phyloP scores from a whole-genome alignment of 2,888 invertebrate species.

The Oscheius sp. region DNA sequence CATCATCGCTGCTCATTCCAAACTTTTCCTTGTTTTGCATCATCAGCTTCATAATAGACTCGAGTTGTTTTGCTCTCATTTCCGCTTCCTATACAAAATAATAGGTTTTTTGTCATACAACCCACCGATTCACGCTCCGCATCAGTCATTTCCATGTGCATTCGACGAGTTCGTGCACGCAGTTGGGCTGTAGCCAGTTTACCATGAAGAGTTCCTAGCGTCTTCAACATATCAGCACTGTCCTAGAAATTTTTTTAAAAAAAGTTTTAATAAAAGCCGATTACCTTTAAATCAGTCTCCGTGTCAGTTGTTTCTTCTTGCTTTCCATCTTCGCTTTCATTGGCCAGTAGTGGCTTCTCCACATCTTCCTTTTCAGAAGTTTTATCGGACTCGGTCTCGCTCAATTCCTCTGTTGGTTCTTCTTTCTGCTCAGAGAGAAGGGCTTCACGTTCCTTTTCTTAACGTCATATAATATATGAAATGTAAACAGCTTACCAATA shows the following conservation, averaged over 20 bases:
- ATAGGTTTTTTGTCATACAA: not conserved
- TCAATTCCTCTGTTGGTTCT: not conserved
- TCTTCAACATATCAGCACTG: slow-evolving; percentile 28
- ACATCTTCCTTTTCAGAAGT: not conserved
- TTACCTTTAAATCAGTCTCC: not conserved
- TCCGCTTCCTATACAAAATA: slow-evolving; percentile 50
- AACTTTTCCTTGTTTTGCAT: slow-evolving; percentile 64
- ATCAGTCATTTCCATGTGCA: slow-evolving; percentile 58
- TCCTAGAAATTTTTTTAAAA: not conserved
- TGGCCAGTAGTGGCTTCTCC: not conserved
- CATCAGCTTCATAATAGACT: slow-evolving; percentile 63
- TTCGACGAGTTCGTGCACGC: slow-evolving; percentile 53
- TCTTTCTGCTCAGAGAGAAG: slow-evolving; percentile 5
- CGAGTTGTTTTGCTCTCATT: slow-evolving; percentile 58
- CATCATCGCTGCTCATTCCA: slow-evolving; percentile 57
- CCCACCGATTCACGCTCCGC: slow-evolving; percentile 59
- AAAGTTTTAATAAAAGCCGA: not conserved
- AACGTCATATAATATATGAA: too few species aligned
- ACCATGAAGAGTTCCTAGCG: slow-evolving; percentile 60
- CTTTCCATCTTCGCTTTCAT: not conserved
- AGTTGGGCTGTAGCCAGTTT: slow-evolving; percentile 66
- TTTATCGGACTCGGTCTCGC: not conserved
- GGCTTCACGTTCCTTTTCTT: slow-evolving; percentile 1
- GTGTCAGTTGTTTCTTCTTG: not conserved
- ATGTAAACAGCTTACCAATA: not conserved